Conservation (phyloP, 2,113 vertebrate species). For the Pavo muticus region DNA sequence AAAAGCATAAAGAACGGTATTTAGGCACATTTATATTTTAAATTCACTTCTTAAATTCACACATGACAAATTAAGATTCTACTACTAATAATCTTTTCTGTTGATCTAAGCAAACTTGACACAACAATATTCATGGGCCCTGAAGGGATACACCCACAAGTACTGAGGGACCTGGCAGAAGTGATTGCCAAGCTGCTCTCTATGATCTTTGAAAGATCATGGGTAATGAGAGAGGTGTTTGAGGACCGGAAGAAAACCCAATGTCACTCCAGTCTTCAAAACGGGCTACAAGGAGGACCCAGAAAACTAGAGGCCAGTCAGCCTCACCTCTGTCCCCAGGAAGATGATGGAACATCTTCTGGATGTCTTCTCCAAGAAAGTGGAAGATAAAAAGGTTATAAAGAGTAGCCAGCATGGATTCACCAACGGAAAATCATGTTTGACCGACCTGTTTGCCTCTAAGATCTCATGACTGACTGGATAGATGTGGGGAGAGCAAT, state of each 20-base stretch:
- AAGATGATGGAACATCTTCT: not conserved
- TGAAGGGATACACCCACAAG: not conserved
- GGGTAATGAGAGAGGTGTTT: not conserved
- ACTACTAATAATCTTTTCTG: not conserved
- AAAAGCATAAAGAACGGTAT: not conserved
- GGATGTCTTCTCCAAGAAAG: not conserved
- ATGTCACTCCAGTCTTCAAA: not conserved
- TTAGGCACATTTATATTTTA: not conserved
- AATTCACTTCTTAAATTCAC: not conserved
- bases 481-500: not conserved
- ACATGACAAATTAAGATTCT: not conserved
- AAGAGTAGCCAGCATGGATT: not conserved
- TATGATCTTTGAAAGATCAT: not conserved
- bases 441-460: not conserved
- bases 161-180: not conserved
- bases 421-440: not conserved
- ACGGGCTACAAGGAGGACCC: not conserved
- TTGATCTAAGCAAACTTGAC: not conserved
- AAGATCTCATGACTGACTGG: not conserved
- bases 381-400: not conserved
- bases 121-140: not conserved
- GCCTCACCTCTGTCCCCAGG: not conserved
- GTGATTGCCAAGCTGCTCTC: not conserved
- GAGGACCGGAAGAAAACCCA: not conserved
- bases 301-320: not conserved